Conservation (phyloP, 2,888 invertebrate species). For the Volucella inanis region DNA sequence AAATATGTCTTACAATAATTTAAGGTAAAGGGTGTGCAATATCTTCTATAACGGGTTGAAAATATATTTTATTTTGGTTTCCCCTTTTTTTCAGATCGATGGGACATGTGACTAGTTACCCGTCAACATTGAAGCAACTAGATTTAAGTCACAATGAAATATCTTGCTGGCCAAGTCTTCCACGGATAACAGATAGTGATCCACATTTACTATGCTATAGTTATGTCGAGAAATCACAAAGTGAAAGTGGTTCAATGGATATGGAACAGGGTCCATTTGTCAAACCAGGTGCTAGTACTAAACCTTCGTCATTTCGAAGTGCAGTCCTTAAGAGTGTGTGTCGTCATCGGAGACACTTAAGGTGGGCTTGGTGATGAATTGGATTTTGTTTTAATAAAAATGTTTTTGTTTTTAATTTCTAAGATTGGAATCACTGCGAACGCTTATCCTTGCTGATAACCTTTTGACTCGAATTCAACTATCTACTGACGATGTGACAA, state of each 20-base stretch:
- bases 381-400: no score
- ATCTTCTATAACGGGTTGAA: background rate
- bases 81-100: constrained; percentile 85
- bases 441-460: constrained; percentile 91
- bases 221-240: constrained; percentile 79
- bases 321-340: constrained; percentile 92
- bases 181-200: constrained; percentile 87
- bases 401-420: background rate
- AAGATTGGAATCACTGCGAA: constrained; percentile 81
- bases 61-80: background rate
- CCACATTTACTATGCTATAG: constrained; percentile 89
- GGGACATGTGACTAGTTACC: constrained; percentile 95
- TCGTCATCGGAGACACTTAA: constrained; percentile 91
- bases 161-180: constrained; percentile 94
- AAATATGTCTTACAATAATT: constrained; percentile 95
- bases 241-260: constrained; percentile 67
- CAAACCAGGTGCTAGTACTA: constrained; percentile 76
- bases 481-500: constrained; percentile 91
- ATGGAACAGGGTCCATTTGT: constrained; percentile 78
- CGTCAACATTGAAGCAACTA: constrained; percentile 93
- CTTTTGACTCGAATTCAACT: constrained; percentile 90
- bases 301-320: constrained; percentile 86
- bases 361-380: constrained; percentile 84
- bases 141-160: constrained; percentile 97
- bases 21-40: constrained; percentile 80